Base-by-base conservation (phyloP, 2,113 vertebrate genomes). In the Cryptotis parvus region DNA sequence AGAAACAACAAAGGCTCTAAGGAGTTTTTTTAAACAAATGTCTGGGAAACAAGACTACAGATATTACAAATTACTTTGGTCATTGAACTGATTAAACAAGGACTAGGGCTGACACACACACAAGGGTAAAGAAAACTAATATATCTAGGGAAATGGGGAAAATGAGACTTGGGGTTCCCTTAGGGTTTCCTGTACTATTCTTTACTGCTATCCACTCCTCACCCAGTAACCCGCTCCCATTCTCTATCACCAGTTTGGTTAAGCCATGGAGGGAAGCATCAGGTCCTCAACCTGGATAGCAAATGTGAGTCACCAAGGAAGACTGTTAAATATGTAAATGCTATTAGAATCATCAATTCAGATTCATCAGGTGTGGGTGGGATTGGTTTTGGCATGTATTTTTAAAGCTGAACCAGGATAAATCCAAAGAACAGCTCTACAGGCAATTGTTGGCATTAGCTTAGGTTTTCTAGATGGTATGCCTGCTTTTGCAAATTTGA, bases 281-380 rank as follows among this genome's bases (percentile, higher is more conserved):
- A 31, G 9, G 65, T 49, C 58, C 35, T 43, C 75, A 79, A 35
- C 24, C 37, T 37, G 68, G 16, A 75, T 91, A 41, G 35, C 79
- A 84, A n/a, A 78, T 58, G 52, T 82, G 55, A 91, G 78, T 82
- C 41, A 52, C 58, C 37, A 83, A n/a, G 63, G 91, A 87, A 90
- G 4, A n/a, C 41, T 82, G 29, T 85, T 90, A 83, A 95, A 70
- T n/a, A 52, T 58, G 20, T 29, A 84, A 29, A 24, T 61, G 4
- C 24, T 41, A 90, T 49, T 35, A 31, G 31, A 27, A 69, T 83
- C 86, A 79, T 72, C 66, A 82, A 49, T 39, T 75, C 33, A 80
- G 61, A 87, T 79, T 80, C 79, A 85, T 14, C 20, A 78, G 41
- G 7, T 63, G 55, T 58, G 55, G 55, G 31, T 22, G 37, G 37